Percentiles rank a stretch among this genome's conserved stretches.
These are phyloP conservation scores for Chinchilla lanigera DNA, from an alignment of 2,113 vertebrate genomes.

Conservation along the genomic window DNA sequence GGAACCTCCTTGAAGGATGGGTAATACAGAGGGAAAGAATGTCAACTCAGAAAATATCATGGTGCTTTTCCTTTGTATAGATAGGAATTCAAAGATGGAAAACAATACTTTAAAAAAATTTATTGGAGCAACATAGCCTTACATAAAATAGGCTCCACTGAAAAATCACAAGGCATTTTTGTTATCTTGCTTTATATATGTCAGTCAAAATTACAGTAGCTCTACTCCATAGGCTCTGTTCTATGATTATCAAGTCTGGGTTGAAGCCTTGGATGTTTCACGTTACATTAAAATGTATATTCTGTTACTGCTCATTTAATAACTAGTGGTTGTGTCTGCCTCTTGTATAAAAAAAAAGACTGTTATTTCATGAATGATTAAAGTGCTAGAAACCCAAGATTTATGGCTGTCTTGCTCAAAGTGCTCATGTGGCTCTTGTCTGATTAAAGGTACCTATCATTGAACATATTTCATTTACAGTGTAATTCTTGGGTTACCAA, in stretches of 20 bases:
- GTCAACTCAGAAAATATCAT: not conserved
- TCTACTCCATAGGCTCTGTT: not conserved
- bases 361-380: slow-evolving; percentile 74
- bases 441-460: slow-evolving; percentile 78
- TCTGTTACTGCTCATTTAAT: slow-evolving; percentile 57
- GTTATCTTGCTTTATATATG: not conserved
- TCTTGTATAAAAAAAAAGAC: slow-evolving; percentile 70
- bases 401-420: slow-evolving; percentile 72
- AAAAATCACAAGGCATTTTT: slow-evolving; percentile 32
- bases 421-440: slow-evolving; percentile 73
- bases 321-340: slow-evolving; percentile 46
- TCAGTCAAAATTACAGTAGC: not conserved
- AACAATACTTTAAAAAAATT: not conserved
- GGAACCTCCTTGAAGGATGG: slow-evolving; percentile 1
- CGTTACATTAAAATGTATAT: not conserved
- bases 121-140: not conserved
- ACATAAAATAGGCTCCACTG: not conserved
- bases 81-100: slow-evolving; percentile 41
- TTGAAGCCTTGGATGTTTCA: not conserved
- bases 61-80: not conserved
- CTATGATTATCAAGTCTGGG: not conserved
- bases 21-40: not conserved
- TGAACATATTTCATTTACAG: slow-evolving; percentile 80
- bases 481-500: slow-evolving; percentile 86
- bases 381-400: slow-evolving; percentile 72